These are phyloP conservation scores for Eurystomus glaucurus DNA, from an alignment of 2,797 vertebrate genomes.

Conservation along the genomic window DNA sequence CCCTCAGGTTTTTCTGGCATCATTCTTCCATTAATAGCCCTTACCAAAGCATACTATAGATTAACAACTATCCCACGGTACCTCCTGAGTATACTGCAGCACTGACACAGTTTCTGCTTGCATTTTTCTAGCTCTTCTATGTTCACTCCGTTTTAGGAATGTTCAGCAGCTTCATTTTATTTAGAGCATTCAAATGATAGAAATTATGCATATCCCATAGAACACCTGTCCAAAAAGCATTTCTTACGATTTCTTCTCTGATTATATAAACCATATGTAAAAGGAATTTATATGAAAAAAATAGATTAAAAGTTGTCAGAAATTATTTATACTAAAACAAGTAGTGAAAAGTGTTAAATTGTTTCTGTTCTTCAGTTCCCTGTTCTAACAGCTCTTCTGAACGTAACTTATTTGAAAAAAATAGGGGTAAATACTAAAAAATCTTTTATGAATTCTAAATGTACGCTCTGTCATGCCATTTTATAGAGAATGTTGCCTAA, in stretches of 20 bases:
- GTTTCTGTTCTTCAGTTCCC: background rate
- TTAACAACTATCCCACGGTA: background rate
- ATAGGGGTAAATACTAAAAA: background rate
- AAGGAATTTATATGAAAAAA: background rate
- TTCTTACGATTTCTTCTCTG: background rate
- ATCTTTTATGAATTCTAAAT: background rate
- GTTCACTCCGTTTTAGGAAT: background rate
- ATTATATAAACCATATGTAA: background rate
- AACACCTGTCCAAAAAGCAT: background rate
- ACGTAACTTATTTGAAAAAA: background rate
- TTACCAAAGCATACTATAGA: background rate
- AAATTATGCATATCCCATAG: fast-evolving
- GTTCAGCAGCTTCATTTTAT: background rate
- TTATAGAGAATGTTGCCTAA: background rate
- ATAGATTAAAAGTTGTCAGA: background rate
- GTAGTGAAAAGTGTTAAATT: background rate
- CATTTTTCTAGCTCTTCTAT: background rate
- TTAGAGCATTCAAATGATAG: background rate
- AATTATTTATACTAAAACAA: background rate
- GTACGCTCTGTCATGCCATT: background rate
- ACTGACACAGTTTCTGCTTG: background rate
- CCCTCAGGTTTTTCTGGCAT: slow-evolving; percentile 42
- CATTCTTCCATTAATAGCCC: background rate
- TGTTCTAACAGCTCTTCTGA: background rate
- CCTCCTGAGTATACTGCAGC: background rate